These are phyloP conservation scores for Eurystomus glaucurus DNA, from an alignment of 2,797 vertebrate genomes.

Conservation along the genomic window DNA sequence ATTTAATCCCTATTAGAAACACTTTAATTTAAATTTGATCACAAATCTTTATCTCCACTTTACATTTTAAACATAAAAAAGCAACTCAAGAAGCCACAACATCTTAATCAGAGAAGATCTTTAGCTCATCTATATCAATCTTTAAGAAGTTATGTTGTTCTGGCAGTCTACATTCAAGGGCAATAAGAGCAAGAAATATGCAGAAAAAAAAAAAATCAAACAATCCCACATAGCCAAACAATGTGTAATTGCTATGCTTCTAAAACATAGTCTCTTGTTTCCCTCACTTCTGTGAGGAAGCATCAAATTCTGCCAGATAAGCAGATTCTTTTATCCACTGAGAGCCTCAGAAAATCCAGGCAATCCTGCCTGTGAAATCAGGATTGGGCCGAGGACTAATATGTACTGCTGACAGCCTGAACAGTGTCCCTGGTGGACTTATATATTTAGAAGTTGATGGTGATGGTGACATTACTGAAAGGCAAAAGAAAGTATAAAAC, in stretches of 20 bases:
- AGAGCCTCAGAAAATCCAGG: neutral
- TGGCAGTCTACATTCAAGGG: neutral
- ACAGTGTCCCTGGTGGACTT: constrained; percentile 25
- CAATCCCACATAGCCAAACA: neutral
- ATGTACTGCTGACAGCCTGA: neutral
- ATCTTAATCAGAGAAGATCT: constrained; percentile 1
- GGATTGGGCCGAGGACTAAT: neutral
- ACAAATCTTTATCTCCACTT: constrained; percentile 29
- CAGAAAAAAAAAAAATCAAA: neutral
- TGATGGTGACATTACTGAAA: constrained; percentile 61
- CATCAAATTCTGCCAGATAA: neutral
- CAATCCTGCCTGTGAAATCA: neutral
- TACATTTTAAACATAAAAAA: constrained; percentile 45
- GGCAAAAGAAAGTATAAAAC: constrained; percentile 60
- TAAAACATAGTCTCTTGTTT: neutral
- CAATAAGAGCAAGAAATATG: neutral
- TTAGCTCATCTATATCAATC: neutral
- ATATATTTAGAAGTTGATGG: constrained; percentile 18
- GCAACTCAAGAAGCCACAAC: neutral
- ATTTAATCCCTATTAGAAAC: constrained; percentile 42
- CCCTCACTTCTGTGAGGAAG: neutral
- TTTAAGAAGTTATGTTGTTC: neutral
- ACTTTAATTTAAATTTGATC: constrained; percentile 53
- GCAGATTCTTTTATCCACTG: neutral
- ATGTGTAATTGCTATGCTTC: neutral